A percentile compares a stretch with the other conserved stretches of the same genome.
These are phyloP conservation scores for Melieria crassipennis DNA, from an alignment of 2,888 invertebrate species.

Conservation along the genomic window DNA sequence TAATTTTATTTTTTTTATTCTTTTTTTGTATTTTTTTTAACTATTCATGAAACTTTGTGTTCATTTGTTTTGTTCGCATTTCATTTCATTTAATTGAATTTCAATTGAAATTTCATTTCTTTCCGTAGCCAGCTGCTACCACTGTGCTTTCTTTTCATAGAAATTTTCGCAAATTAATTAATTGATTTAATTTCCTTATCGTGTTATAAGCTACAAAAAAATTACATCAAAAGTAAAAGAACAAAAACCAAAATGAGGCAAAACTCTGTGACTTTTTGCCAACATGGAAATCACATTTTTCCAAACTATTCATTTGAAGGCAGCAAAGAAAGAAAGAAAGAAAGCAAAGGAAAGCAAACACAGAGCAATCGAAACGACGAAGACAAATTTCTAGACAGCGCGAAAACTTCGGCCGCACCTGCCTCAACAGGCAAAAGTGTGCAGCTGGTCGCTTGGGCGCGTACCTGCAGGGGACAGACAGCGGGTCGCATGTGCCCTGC, in stretches of 20 bases:
- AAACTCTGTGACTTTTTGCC: conserved; percentile 7
- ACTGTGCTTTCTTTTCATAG: background rate
- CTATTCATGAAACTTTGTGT: too few relatives aligned
- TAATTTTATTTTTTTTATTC: too few relatives aligned
- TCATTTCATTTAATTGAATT: too few relatives aligned
- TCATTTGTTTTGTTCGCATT: too few relatives aligned
- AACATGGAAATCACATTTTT: conserved; percentile 9
- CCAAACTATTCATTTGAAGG: conserved; percentile 17
- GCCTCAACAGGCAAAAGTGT: conserved; percentile 15
- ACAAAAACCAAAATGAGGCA: background rate
- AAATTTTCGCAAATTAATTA: conserved; percentile 24
- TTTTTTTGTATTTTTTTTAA: too few relatives aligned
- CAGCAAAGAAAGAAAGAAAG: conserved; percentile 15
- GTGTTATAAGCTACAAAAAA: conserved; percentile 5
- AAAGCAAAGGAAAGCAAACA: background rate
- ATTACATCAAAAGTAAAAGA: background rate
- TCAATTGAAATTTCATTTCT: background rate
- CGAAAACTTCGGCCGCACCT: background rate
- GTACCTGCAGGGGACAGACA: conserved; percentile 8
- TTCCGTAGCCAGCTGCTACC: background rate
- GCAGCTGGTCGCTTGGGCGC: background rate
- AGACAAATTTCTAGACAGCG: conserved; percentile 1
- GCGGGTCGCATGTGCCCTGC: background rate
- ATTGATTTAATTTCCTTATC: conserved; percentile 31
- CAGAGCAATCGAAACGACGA: background rate